phyloP scores from a whole-genome alignment of 2,113 vertebrate species.

The Istiophorus platypterus region DNA sequence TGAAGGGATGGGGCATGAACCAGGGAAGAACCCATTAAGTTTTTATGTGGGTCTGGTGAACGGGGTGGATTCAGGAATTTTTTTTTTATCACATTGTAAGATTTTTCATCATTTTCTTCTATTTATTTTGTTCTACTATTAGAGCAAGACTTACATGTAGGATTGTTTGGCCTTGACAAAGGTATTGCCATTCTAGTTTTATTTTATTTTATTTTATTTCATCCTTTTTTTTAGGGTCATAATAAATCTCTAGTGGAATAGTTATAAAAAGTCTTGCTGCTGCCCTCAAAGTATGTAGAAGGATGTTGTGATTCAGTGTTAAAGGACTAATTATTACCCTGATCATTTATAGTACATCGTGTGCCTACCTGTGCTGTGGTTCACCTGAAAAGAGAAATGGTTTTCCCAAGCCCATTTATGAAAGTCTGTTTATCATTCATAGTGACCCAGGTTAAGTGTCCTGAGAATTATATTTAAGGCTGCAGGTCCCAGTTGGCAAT shows the following conservation, averaged over 20 bases:
- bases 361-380: conserved; percentile 42
- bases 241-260: not conserved
- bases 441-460: conserved; percentile 82
- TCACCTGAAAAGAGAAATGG: conserved; percentile 53
- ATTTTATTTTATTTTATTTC: not conserved
- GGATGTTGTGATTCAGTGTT: conserved; percentile 27
- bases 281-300: not conserved
- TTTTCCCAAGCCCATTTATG: conserved; percentile 73
- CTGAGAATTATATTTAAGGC: conserved; percentile 83
- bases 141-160: too few relatives aligned
- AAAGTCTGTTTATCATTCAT: conserved; percentile 81
- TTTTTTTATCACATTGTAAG: too few relatives aligned
- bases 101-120: too few relatives aligned
- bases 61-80: too few relatives aligned
- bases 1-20: too few relatives aligned
- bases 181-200: too few relatives aligned
- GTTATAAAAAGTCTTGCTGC: conserved; percentile 9
- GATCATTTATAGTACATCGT: conserved; percentile 35
- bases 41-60: too few relatives aligned
- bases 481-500: conserved; percentile 79
- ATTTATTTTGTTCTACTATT: too few relatives aligned
- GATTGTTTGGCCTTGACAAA: too few relatives aligned
- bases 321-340: conserved; percentile 49
- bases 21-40: too few relatives aligned
- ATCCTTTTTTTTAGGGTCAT: not conserved